Evolutionary conservation across 2,888 invertebrate species (phyloP), one percentile per base, ranked within the genome.

Genomic region (Notodonta dromedarius): DNA sequence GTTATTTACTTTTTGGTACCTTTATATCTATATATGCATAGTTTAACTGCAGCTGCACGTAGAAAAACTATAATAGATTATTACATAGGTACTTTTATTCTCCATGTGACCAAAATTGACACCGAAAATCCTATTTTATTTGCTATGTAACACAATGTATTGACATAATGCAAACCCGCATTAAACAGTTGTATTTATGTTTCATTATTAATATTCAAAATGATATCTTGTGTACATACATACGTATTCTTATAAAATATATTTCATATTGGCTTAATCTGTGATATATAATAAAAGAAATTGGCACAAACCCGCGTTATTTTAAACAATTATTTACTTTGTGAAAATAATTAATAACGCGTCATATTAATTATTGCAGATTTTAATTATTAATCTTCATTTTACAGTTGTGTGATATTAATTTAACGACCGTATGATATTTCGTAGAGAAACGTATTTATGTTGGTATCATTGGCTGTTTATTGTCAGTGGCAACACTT

Each of bases 241-340:
- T 75, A 76, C 67, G 70, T 73, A 74, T 73, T 70, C 69, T 67
- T 71, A 67, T 70, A 71, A 67, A 69, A 61, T 74, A 57, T 74
- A 82, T 77, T 85, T 82, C 86, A 84, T 85, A 87, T 89, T 88
- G 89, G 90, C 91, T 91, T 91, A 83, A 90, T 89, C 91, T 91
- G 91, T 91, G 91, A 91, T 91, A 89, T 83, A 82, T 80, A 80
- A 83, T 86, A 84, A 85, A 70, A 78, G 81, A 14, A 79, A 74
- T 82, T 80, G 78, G 83, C 85, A 85, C 84, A 83, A 82, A 78
- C 75, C 76, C 67, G 61, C 66, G 72, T 73, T 70, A 73, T 65
- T 74, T 61, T 64, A 71, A 63, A 65, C 12, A 58, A 68, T 66
- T 65, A 70, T 67, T 66, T 63, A 70, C 61, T 58, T 55, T 9